phyloP scores from a whole-genome alignment of 2,113 vertebrate genomes.

The Nettapus auritus region DNA sequence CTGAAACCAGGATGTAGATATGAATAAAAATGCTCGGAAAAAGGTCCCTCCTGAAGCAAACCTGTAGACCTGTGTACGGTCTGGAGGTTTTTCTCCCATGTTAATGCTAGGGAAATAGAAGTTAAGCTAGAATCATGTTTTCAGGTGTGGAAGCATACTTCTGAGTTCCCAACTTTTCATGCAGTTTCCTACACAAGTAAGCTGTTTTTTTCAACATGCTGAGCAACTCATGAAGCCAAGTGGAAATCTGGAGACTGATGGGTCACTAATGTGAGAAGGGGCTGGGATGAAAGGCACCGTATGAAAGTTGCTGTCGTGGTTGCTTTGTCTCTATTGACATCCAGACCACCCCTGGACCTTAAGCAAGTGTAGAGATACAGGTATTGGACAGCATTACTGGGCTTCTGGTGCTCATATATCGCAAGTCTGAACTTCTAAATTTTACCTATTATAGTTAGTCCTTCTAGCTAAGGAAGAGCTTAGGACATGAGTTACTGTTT shows the following conservation, averaged over 20 bases:
- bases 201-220: constrained; percentile 13
- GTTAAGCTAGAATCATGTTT: background rate
- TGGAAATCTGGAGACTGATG: constrained; percentile 3
- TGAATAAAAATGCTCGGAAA: background rate
- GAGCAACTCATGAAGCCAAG: constrained; percentile 14
- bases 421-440: background rate
- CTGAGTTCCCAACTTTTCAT: background rate
- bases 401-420: background rate
- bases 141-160: background rate
- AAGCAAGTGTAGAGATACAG: background rate
- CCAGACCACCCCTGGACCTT: background rate
- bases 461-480: background rate
- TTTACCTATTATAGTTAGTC: background rate
- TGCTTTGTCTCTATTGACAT: background rate
- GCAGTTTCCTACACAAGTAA: background rate
- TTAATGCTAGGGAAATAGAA: background rate
- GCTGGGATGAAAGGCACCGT: background rate
- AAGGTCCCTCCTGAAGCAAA: background rate
- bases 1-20: background rate
- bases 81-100: background rate
- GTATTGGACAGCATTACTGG: background rate
- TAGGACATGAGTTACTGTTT: background rate
- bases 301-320: background rate
- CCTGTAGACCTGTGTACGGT: background rate
- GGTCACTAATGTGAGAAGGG: background rate